Conservation (phyloP, 1,140 invertebrate species). For the Drosophila parabipectinata region DNA sequence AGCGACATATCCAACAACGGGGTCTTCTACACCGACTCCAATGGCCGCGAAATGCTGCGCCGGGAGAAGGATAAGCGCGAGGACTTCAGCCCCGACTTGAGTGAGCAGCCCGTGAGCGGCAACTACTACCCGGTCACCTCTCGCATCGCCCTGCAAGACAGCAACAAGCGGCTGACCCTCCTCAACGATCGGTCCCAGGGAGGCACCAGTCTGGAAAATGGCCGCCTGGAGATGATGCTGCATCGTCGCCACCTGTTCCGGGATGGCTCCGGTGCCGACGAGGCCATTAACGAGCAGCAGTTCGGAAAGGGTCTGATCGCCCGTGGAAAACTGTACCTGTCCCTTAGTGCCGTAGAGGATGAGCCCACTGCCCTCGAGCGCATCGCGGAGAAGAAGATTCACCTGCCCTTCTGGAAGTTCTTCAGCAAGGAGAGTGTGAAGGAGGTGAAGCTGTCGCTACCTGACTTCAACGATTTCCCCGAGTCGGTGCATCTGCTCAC, state of each 20-base stretch:
- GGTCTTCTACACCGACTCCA: constrained; percentile 96
- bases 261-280: constrained; percentile 96
- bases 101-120: constrained; percentile 86
- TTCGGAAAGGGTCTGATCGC: constrained; percentile 91
- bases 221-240: constrained; percentile 92
- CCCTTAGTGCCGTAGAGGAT: constrained; percentile 84
- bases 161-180: constrained; percentile 86
- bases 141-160: constrained; percentile 88
- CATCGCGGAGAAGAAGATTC: constrained; percentile 58
- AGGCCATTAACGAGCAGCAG: constrained; percentile 95
- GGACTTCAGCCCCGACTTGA: constrained; percentile 90
- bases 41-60: constrained; percentile 94
- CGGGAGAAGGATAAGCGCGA: constrained; percentile 90
- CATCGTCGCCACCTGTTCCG: constrained; percentile 94
- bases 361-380: constrained; percentile 40
- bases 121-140: constrained; percentile 98
- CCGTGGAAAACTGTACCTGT: constrained; percentile 89
- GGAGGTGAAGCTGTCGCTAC: constrained; percentile 29
- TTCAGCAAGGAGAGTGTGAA: constrained; percentile 79
- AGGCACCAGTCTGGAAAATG: constrained; percentile 90
- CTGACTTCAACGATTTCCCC: constrained; percentile 84
- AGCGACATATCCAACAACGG: constrained; percentile 87
- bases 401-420: constrained; percentile 73
- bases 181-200: constrained; percentile 95
- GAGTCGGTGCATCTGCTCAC: constrained; percentile 93